A percentile compares a stretch with the other conserved stretches of the same genome.
Conservation (phyloP, 2,113 vertebrate genomes). For the Muntiacus reevesi region DNA sequence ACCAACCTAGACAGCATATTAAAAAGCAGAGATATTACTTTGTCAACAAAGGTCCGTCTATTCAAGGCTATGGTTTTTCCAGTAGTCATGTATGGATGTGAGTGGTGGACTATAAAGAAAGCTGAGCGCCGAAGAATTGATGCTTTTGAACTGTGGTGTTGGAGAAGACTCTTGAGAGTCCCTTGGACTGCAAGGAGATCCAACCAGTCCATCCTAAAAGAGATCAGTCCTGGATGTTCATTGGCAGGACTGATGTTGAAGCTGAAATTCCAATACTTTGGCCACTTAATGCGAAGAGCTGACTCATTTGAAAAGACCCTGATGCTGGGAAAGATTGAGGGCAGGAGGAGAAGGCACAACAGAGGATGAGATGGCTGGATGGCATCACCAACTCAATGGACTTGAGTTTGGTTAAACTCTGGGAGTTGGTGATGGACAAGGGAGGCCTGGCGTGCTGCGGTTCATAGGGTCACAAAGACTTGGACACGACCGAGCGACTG, state of each 20-base stretch:
- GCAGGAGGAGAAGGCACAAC: not conserved
- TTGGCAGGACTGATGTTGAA: not conserved
- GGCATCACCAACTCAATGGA: not conserved
- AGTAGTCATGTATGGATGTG: not conserved
- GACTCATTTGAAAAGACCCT: not conserved
- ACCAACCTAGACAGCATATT: not conserved
- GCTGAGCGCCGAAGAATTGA: not conserved
- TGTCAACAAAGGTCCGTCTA: not conserved
- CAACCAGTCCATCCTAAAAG: not conserved
- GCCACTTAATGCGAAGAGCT: not conserved
- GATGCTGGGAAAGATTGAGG: not conserved
- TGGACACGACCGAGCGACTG: fast-evolving
- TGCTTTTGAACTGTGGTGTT: not conserved
- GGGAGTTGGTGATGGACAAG: not conserved
- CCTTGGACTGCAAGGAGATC: not conserved
- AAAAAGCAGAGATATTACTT: not conserved
- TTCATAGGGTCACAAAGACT: not conserved
- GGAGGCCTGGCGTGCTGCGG: fast-evolving
- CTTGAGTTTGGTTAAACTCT: not conserved
- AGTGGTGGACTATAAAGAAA: not conserved
- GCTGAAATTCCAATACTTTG: not conserved
- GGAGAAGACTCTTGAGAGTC: not conserved
- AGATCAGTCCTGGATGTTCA: not conserved
- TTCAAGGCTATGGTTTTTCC: not conserved
- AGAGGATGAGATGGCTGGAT: not conserved